phyloP scores from a whole-genome alignment of 2,797 vertebrate species.

The Phylloscopus collybita region DNA sequence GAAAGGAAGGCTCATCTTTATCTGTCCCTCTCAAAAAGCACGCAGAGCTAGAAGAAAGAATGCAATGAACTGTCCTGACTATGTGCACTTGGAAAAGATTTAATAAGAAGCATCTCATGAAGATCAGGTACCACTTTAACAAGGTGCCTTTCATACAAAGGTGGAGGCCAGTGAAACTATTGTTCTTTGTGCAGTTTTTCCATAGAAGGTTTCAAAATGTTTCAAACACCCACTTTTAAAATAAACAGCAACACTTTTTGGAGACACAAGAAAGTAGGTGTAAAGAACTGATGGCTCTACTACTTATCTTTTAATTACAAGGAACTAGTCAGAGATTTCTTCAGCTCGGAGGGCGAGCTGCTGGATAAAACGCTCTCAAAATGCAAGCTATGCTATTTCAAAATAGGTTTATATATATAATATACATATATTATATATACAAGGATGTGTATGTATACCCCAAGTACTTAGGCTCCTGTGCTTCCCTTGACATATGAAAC shows the following conservation, averaged over 20 bases:
- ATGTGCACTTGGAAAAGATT: slow-evolving; percentile 56
- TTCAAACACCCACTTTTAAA: slow-evolving; percentile 33
- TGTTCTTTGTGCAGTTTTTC: slow-evolving; percentile 36
- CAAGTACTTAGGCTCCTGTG: not conserved
- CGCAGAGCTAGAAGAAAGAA: slow-evolving; percentile 51
- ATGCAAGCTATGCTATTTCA: not conserved
- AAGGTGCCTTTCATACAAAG: slow-evolving; percentile 60
- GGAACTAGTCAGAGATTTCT: slow-evolving; percentile 36
- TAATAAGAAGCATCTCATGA: slow-evolving; percentile 59
- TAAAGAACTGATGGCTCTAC: slow-evolving; percentile 45
- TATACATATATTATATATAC: not conserved
- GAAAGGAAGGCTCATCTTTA: slow-evolving; percentile 71
- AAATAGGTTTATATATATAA: not conserved
- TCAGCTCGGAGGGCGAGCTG: slow-evolving; percentile 24
- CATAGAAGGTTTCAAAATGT: slow-evolving; percentile 5
- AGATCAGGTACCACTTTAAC: slow-evolving; percentile 69
- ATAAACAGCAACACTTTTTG: slow-evolving; percentile 28
- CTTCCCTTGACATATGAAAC: not conserved
- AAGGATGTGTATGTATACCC: too few species aligned
- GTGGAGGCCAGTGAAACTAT: slow-evolving; percentile 46
- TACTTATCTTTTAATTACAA: slow-evolving; percentile 55
- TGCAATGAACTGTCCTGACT: slow-evolving; percentile 52
- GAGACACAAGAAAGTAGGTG: slow-evolving; percentile 27
- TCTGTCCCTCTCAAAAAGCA: slow-evolving; percentile 64
- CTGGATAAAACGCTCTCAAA: slow-evolving; percentile 35